These are phyloP conservation scores for Drosophila limbata DNA, from an alignment of 2,888 invertebrate genomes.

Conservation along the genomic window DNA sequence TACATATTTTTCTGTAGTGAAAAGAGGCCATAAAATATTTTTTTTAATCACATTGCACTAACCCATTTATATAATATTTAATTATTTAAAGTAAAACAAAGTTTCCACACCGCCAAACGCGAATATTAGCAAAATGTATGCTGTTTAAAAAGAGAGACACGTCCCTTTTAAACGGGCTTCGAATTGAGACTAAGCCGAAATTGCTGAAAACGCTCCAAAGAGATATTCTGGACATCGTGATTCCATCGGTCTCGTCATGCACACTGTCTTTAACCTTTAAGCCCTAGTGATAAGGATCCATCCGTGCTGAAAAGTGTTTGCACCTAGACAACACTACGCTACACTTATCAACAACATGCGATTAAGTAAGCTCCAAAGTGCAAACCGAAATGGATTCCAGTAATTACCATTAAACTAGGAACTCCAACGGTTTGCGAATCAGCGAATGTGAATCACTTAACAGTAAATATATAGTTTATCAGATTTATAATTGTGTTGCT, in stretches of 20 bases:
- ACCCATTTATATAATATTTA: constrained; percentile 60
- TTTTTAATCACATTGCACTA: constrained; percentile 32
- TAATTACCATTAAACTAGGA: constrained; percentile 43
- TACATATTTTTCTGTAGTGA: not conserved
- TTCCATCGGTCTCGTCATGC: constrained; percentile 34
- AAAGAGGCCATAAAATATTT: not conserved
- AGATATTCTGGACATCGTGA: constrained; percentile 30
- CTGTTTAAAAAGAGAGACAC: constrained; percentile 22
- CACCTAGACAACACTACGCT: constrained; percentile 49
- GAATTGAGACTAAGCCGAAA: constrained; percentile 61
- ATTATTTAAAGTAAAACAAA: not conserved
- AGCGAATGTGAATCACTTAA: constrained; percentile 45
- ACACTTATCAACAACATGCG: constrained; percentile 68
- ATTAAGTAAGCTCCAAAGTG: constrained; percentile 67
- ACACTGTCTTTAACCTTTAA: constrained; percentile 55
- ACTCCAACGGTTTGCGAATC: constrained; percentile 47
- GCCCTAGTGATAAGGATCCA: constrained; percentile 52
- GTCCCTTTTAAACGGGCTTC: constrained; percentile 51
- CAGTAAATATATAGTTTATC: constrained; percentile 6
- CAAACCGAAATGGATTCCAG: constrained; percentile 35
- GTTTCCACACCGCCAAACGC: not conserved
- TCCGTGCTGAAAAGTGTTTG: constrained; percentile 35
- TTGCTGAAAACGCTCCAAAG: constrained; percentile 31
- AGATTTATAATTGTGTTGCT: constrained; percentile 13
- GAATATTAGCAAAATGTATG: not conserved